Evolutionary conservation across 2,888 invertebrate species (phyloP), one percentile per base, ranked within the genome.

Genomic region (Drosophila emarginata): DNA sequence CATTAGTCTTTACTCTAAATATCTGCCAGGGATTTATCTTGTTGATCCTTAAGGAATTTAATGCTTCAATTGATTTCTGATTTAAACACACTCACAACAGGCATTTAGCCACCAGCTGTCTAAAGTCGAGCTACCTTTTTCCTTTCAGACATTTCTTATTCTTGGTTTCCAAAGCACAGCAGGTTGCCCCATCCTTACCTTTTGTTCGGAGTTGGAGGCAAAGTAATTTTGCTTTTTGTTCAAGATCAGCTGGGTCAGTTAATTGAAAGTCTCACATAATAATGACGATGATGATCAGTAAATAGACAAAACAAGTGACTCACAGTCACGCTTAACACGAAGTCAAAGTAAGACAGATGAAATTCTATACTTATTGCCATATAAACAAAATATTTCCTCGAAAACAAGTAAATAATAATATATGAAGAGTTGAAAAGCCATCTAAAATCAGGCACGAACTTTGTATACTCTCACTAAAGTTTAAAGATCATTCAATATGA

Each of bases 21-120:
- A 64, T 72, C 67, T 79, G 59, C 53, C 59, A 32, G 50, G 59
- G 66, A 75, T 77, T 82, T 85, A 75, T 79, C 74, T 77, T 54
- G 36, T 18, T 28, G 18, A 32, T 54, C 18, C 18, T 15, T 18
- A 61, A 67, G 72, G 83, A 77, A 89, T 88, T 89, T 83, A 78
- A 82, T 83, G 88, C 87, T 77, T 88, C 88, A 82, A 81, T 88
- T 87, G 78, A 76, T 88, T 86, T 78, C 71, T 84, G 78, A 86
- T 83, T 79, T 79, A 77, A 82, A 74, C 45, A 61, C 64, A 56
- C 61, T 59, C 21, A 28, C 53, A 58, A 37, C 72, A 66, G 28
- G 15, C 36, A 54, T 12, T 36, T 36, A 53, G 45, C 54, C 57
- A 52, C 23, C 78, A 76, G 82, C 79, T 79, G 82, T 72, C 62